Base-by-base conservation (phyloP, 2,113 vertebrate genomes). In the Pachyramphus minor region DNA sequence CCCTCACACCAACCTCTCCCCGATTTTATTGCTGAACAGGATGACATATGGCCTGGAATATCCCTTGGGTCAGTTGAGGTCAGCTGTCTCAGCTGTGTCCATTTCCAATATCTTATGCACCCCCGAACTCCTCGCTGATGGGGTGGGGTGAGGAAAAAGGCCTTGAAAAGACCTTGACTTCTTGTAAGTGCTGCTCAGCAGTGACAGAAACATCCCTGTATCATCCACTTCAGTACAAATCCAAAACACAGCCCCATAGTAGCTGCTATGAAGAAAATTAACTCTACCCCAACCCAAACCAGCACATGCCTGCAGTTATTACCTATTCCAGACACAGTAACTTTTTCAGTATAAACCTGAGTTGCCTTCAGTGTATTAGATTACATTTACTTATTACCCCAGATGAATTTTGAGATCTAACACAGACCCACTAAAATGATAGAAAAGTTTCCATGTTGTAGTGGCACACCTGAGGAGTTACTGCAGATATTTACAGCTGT, bases 81-180 rank as follows among this genome's bases (percentile, higher is more conserved):
- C 74, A 50, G 2, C 15, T 56, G 5, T 68, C 33, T 49, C 3
- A 1, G 27, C 59, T 89, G 47, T 55, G 41, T 52, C 53, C 31
- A 17, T 31, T 89, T 53, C 31, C 41, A 50, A 2, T 28, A n/a
- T 8, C 42, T 28, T 63, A 24, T 35, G 21, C 15, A 20, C 4
- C 25, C 17, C n/a, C 9, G 15, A 9, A 9, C 28, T 41, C 8
- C 55, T 79, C 5, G 0, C 12, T 62, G 28, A 7, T 10, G 20
- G 6, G 7, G 3, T 8, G 37, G 18, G 12, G 4, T 69, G 33
- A 68, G 37, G 7, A 63, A n/a, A n/a, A n/a, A n/a, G n/a, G n/a
- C n/a, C n/a, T n/a, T n/a, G n/a, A 21, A 75, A 45, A 79, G 33
- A 11, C 62, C 42, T 31, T 52, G 47, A 4, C 8, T 47, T 37